Evolutionary conservation across 2,113 vertebrate genomes (phyloP), one percentile per base, ranked within the genome.

Genomic region (Onychostoma macrolepis): DNA sequence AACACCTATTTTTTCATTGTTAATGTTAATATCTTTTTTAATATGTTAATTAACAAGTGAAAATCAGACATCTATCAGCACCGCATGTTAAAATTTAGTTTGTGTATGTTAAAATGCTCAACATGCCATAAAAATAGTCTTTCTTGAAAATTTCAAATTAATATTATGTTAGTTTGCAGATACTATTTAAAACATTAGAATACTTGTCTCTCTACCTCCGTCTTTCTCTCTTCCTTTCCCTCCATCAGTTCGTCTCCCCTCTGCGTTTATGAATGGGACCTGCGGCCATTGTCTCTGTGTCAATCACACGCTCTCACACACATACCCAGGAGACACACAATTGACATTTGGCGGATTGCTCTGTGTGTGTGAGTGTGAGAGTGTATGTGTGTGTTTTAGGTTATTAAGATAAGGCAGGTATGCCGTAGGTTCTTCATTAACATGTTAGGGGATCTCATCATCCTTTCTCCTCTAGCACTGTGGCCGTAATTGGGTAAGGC

Each of bases 321-420:
- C 90, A 87, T 91, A 89, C 93, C 93, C 94, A 93, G 90, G 93
- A 94, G 92, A 94, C 92, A 91, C 86, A 83, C 71, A 21, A 90
- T 92, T 95, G 95, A 94, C 94, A 95, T 94, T 94, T 92, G 94
- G 85, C 85, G 90, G 90, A 71, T 87, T 89, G 91, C 90, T 90
- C 84, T 89, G 81, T 84, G 85, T 84, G 84, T 85, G 86, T 67
- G 85, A 36, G 86, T 5, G 88, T 48, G 90, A 72, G 90, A 90
- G 92, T 90, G 92, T 91, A 90, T 79, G 84, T 84, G 74, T 88
- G 84, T 56, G 86, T 65, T 77, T 94, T 94, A 94, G 94, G 93
- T 94, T 96, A 96, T 96, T 95, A 96, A 96, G 95, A 96, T 96
- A 96, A 96, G 94, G 94, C 93, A 95, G 95, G 92, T 94, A 94